Percentiles rank a stretch among this genome's conserved stretches.
These are phyloP conservation scores for Anhinga rufa DNA, from an alignment of 2,113 vertebrate genomes.

Conservation along the genomic window DNA sequence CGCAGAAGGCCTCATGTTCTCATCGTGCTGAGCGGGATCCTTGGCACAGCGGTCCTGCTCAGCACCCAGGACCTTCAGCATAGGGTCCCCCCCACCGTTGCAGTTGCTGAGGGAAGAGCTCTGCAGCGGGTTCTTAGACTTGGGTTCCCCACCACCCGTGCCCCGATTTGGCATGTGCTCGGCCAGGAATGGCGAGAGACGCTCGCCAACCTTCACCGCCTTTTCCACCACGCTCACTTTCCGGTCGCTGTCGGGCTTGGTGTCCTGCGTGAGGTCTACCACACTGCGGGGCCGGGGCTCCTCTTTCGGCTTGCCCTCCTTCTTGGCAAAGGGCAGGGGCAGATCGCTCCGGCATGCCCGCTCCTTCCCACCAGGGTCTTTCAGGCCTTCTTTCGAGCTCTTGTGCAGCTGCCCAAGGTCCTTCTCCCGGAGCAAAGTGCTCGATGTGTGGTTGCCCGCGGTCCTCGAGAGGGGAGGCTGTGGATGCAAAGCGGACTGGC, in stretches of 20 bases:
- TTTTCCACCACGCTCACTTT: conserved; percentile 72
- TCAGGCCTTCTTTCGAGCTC: conserved; percentile 75
- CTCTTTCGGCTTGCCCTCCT: conserved; percentile 74
- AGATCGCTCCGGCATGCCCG: conserved; percentile 69
- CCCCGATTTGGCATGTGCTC: conserved; percentile 69
- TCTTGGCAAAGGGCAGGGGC: conserved; percentile 66
- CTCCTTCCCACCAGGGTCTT: conserved; percentile 73
- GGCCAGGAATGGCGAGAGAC: conserved; percentile 65
- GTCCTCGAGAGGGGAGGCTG: conserved; percentile 74
- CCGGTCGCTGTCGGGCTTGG: conserved; percentile 78
- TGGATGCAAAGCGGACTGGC: conserved; percentile 75
- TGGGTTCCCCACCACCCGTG: conserved; percentile 55
- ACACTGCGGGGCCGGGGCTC: conserved; percentile 74
- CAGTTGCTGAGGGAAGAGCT: conserved; percentile 73
- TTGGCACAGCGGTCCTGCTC: conserved; percentile 79
- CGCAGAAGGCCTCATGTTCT: conserved; percentile 69
- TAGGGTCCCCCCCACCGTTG: conserved; percentile 55
- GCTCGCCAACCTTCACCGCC: conserved; percentile 56
- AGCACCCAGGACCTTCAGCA: conserved; percentile 69
- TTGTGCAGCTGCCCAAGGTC: conserved; percentile 74
- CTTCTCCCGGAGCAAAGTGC: conserved; percentile 73
- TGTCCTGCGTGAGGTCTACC: conserved; percentile 82
- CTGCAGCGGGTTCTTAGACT: conserved; percentile 75
- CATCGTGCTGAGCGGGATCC: conserved; percentile 72
- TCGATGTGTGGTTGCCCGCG: conserved; percentile 70